Conservation (phyloP, 2,113 vertebrate species). For the Camelus dromedarius region DNA sequence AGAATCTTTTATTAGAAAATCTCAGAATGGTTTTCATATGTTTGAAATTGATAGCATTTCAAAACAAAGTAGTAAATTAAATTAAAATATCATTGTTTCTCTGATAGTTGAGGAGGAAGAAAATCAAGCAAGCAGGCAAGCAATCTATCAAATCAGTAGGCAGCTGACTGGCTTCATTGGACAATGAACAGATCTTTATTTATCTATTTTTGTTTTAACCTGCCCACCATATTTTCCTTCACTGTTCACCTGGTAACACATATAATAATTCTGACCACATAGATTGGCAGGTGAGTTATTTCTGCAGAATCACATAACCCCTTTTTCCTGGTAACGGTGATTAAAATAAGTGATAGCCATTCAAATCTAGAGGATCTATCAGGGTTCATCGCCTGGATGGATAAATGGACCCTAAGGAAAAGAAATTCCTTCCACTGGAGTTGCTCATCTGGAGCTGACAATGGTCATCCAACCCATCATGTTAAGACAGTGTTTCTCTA, state of each 20-base stretch:
- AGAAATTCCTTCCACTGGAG: not conserved
- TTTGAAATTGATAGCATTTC: not conserved
- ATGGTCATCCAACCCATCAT: not conserved
- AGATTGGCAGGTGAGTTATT: not conserved
- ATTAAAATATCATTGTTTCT: not conserved
- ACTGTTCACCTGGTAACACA: not conserved
- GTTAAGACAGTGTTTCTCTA: not conserved
- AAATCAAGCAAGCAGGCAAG: not conserved
- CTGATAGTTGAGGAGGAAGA: not conserved
- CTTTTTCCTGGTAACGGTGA: not conserved
- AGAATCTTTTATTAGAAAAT: not conserved
- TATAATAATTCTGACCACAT: not conserved
- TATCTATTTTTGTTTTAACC: not conserved
- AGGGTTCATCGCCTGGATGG: not conserved
- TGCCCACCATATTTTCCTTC: not conserved
- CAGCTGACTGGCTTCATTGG: not conserved
- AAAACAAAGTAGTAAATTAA: conserved; percentile 11
- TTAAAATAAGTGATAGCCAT: not conserved
- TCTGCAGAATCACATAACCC: not conserved
- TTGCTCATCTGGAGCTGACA: not conserved
- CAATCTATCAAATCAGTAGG: not conserved
- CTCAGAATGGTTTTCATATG: not conserved
- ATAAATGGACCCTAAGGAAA: not conserved
- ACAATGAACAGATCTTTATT: too few species aligned
- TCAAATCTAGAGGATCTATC: not conserved